These are phyloP conservation scores for Sminthurides aquaticus DNA, from an alignment of 2,888 invertebrate species.

Conservation along the genomic window DNA sequence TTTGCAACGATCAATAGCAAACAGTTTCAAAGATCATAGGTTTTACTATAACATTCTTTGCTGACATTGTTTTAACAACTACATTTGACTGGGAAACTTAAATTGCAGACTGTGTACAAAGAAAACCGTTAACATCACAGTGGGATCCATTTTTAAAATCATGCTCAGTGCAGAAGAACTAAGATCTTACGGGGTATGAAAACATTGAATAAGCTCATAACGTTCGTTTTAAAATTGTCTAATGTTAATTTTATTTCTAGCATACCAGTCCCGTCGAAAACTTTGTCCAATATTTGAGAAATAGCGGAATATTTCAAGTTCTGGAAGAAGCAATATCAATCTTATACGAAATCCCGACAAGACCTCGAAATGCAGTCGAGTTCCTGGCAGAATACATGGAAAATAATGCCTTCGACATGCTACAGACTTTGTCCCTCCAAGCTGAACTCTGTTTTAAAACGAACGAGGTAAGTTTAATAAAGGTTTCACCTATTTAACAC, in stretches of 20 bases:
- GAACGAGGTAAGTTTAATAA: background rate
- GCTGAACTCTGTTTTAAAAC: slow-evolving; percentile 39
- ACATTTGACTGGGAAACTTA: no score
- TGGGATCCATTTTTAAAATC: no score
- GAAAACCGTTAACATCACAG: no score
- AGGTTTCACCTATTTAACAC: background rate
- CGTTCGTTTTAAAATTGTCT: background rate
- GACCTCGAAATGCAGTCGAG: slow-evolving; percentile 31
- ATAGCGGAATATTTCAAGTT: slow-evolving; percentile 27
- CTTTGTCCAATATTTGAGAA: slow-evolving; percentile 32
- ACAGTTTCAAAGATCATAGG: no score
- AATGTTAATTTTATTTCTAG: background rate
- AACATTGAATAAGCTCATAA: background rate
- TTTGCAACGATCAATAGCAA: no score
- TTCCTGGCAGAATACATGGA: slow-evolving; percentile 38
- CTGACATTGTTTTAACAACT: no score
- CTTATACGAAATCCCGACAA: slow-evolving; percentile 34
- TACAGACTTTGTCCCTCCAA: slow-evolving; percentile 28
- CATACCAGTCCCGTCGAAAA: slow-evolving; percentile 23
- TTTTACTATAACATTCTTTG: no score
- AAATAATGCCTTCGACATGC: slow-evolving; percentile 28
- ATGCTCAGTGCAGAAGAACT: background rate
- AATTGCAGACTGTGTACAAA: no score
- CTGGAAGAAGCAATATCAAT: slow-evolving; percentile 31
- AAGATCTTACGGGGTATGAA: background rate